Percentiles rank a stretch among this genome's conserved stretches.
phyloP scores from a whole-genome alignment of 1,140 invertebrate species.

The fruit fly (Drosophila melanogaster) region DNA sequence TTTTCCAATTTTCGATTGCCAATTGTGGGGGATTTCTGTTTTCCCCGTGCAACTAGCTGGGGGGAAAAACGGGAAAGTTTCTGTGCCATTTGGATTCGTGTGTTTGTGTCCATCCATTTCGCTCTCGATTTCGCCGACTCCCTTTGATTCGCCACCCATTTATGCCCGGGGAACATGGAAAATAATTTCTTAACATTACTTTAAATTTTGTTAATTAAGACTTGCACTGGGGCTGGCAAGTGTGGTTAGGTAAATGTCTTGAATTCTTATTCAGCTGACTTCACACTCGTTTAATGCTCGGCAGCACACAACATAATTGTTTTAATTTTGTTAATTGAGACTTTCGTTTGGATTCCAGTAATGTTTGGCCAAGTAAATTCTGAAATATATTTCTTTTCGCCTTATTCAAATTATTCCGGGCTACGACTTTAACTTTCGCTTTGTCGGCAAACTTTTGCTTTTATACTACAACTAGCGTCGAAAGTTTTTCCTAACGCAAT shows the following conservation, averaged over 20 bases:
- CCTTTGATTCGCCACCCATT: slow-evolving; percentile 8
- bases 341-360: not conserved
- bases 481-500: slow-evolving; percentile 66
- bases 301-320: slow-evolving; percentile 28
- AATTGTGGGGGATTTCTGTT: slow-evolving; percentile 75
- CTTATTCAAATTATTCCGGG: slow-evolving; percentile 27
- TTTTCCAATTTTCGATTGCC: slow-evolving; percentile 83
- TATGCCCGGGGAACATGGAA: slow-evolving; percentile 18
- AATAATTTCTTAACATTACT: slow-evolving; percentile 42
- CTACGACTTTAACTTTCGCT: slow-evolving; percentile 73
- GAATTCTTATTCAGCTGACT: slow-evolving; percentile 7
- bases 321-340: slow-evolving; percentile 31
- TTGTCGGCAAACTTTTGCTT: slow-evolving; percentile 77
- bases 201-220: slow-evolving; percentile 23
- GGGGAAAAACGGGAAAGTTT: slow-evolving; percentile 73
- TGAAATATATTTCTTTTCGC: slow-evolving; percentile 34
- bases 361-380: slow-evolving; percentile 38
- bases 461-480: slow-evolving; percentile 65
- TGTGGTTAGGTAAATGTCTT: slow-evolving; percentile 36
- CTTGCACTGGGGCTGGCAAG: not conserved
- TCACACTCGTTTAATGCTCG: slow-evolving; percentile 5
- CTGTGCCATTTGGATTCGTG: slow-evolving; percentile 65
- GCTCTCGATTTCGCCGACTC: slow-evolving; percentile 12
- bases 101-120: slow-evolving; percentile 19
- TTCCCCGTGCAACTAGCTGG: slow-evolving; percentile 65